Evolutionary conservation across 2,888 invertebrate genomes (phyloP), one percentile per base, ranked within the genome.

Genomic region (Helicoverpa assulta): DNA sequence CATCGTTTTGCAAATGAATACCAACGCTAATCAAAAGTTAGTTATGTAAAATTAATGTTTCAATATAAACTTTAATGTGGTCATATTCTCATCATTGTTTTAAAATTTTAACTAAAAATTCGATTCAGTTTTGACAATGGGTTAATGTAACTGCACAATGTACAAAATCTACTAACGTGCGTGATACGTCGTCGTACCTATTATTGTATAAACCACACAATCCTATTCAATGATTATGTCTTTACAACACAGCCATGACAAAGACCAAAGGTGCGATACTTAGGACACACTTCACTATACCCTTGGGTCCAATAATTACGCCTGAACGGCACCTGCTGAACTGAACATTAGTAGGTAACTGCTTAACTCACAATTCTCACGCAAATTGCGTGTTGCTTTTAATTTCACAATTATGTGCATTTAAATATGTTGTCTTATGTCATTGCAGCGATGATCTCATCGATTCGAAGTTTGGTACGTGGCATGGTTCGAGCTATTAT

Each of bases 371-470:
- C 52, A 55, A 60, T 63, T 72, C 62, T 67, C 58, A 63, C 61
- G 52, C 67, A 70, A 78, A 68, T 78, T 53, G 33, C 71, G 60
- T 65, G 47, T 54, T 61, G 47, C 43, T 54, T 67, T 68, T 63
- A 58, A 69, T 67, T 51, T 51, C 65, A 71, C 64, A 64, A 58
- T 74, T 73, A 78, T 80, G 73, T 82, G 70, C 73, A 76, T 82
- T 78, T 73, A 73, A 78, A 83, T 65, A 63, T 59, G 70, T 73
- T 72, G 67, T 81, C 76, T 84, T 85, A 84, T 87, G 82, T 85
- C 86, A 84, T 82, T 86, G 83, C 83, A 85, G 74, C 73, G 84
- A 79, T 94, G 94, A 94, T 91, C 88, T 94, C 94, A 94, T 85
- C 84, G 78, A 87, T 76, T 75, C 76, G 70, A 84, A 86, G 69